Evolutionary conservation across 2,797 vertebrate genomes (phyloP).

Genomic region (Galago senegalensis): DNA sequence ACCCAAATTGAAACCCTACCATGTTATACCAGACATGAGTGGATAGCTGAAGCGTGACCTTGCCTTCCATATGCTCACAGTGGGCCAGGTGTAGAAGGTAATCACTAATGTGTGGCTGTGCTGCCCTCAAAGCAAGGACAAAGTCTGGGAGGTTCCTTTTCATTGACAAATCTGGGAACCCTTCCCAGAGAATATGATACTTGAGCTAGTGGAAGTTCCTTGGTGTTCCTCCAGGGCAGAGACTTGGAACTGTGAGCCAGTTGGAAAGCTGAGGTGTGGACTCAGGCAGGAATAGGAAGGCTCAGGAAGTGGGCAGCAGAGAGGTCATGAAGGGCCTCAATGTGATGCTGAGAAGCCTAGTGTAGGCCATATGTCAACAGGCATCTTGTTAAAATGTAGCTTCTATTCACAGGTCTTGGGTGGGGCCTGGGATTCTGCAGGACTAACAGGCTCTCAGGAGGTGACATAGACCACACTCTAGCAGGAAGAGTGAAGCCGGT

Average conservation of each 20-base stretch:
- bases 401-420: not conserved
- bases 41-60: not conserved
- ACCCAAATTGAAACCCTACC: not conserved
- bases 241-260: not conserved
- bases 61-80: not conserved
- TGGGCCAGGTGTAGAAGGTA: not conserved
- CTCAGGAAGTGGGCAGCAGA: not conserved
- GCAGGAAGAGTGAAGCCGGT: not conserved
- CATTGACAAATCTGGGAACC: not conserved
- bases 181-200: not conserved
- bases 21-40: fast-evolving
- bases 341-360: not conserved
- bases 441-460: not conserved
- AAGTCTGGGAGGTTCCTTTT: not conserved
- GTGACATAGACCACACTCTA: not conserved
- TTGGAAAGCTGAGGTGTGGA: not conserved
- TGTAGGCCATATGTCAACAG: not conserved
- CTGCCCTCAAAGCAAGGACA: not conserved
- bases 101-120: not conserved
- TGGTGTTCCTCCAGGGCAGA: not conserved
- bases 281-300: not conserved
- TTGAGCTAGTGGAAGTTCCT: not conserved
- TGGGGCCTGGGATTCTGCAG: not conserved
- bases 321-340: not conserved
- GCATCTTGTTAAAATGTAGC: not conserved